A percentile compares a stretch with the other conserved stretches of the same genome.
Conservation (phyloP, 2,113 vertebrate genomes). For the Hippoglossus stenolepis region DNA sequence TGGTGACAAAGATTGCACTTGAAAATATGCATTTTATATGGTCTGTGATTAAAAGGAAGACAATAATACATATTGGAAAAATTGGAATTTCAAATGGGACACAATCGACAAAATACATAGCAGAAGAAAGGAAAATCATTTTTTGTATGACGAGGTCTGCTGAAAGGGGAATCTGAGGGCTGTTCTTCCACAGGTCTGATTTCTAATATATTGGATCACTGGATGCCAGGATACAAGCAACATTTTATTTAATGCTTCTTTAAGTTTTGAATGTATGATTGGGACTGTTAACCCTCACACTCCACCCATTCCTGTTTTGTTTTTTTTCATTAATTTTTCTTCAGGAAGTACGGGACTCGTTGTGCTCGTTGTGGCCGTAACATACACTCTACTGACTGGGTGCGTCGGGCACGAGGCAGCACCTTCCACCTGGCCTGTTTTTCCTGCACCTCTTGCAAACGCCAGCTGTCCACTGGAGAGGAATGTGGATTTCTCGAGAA, state of each 20-base stretch:
- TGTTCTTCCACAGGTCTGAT: not conserved
- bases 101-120: not conserved
- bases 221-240: not conserved
- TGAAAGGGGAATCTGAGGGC: not conserved
- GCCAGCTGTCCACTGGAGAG: slow-evolving; percentile 95
- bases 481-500: slow-evolving; percentile 96
- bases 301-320: not conserved
- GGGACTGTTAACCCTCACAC: not conserved
- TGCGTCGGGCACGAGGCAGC: slow-evolving; percentile 93
- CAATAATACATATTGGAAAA: no score
- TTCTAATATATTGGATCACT: not conserved
- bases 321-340: not conserved
- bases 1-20: not conserved
- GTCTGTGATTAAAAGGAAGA: no score
- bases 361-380: slow-evolving; percentile 97
- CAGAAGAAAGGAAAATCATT: not conserved
- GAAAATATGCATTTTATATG: not conserved
- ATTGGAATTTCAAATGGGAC: no score
- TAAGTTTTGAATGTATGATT: not conserved
- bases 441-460: slow-evolving; percentile 94
- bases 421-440: slow-evolving; percentile 97
- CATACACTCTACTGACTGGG: slow-evolving; percentile 97
- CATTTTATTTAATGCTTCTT: not conserved
- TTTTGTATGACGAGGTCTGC: no score
- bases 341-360: slow-evolving; percentile 93